phyloP scores from a whole-genome alignment of 2,797 vertebrate species.

The Falco biarmicus region DNA sequence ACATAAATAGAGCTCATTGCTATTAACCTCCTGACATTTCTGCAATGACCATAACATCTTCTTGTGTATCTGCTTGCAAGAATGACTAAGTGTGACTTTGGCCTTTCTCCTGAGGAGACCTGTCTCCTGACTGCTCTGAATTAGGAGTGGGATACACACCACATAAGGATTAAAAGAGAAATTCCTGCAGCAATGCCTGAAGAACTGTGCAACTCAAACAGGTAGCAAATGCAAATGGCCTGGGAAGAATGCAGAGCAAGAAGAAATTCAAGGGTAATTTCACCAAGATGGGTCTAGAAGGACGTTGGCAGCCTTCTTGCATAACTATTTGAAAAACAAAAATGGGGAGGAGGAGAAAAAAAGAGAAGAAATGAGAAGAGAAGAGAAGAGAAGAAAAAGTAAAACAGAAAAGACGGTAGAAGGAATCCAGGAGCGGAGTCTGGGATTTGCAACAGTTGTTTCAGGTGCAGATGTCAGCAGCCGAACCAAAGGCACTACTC shows the following conservation, averaged over 20 bases:
- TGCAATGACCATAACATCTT: neutral
- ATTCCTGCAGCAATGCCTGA: neutral
- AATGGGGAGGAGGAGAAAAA: neutral
- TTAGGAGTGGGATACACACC: neutral
- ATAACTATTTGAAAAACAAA: neutral
- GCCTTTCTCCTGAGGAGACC: neutral
- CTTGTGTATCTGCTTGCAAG: neutral
- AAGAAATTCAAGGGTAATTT: neutral
- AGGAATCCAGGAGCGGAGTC: neutral
- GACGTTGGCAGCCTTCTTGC: neutral
- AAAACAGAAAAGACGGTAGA: neutral
- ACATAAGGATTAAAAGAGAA: neutral
- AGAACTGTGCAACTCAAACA: neutral
- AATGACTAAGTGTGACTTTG: neutral
- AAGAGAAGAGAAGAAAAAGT: no score
- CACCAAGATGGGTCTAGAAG: neutral
- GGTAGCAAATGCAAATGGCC: neutral
- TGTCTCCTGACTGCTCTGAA: neutral
- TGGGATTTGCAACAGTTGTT: neutral
- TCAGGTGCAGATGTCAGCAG: neutral
- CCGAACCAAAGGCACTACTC: neutral
- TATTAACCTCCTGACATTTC: neutral
- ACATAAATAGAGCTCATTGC: neutral
- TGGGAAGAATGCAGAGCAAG: neutral
- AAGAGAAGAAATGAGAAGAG: neutral